phyloP scores from a whole-genome alignment of 2,113 vertebrate species.

The Zosterops borbonicus region DNA sequence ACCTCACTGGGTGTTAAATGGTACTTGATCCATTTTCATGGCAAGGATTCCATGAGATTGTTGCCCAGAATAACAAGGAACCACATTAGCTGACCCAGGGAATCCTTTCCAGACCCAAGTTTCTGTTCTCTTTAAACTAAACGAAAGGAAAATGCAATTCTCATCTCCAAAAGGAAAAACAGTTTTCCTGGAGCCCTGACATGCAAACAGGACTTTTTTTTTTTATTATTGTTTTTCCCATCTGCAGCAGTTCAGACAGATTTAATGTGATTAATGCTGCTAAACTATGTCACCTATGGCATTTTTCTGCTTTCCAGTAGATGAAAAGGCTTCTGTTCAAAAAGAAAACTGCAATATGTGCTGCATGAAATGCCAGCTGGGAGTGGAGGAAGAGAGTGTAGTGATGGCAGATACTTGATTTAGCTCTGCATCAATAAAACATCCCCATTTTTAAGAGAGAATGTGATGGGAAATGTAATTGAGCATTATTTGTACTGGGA shows the following conservation, averaged over 20 bases:
- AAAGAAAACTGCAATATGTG: conserved; percentile 63
- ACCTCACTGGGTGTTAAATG: not conserved
- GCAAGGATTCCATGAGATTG: not conserved
- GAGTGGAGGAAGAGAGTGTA: conserved; percentile 27
- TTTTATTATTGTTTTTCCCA: not conserved
- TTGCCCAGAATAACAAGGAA: not conserved
- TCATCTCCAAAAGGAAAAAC: conserved; percentile 1
- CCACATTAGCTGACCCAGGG: not conserved
- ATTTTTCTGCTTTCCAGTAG: conserved; percentile 60
- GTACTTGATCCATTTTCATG: not conserved
- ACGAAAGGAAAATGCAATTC: not conserved
- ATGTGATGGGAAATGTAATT: not conserved
- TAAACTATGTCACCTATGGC: conserved; percentile 61
- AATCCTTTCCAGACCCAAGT: not conserved
- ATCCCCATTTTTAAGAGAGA: conserved; percentile 17
- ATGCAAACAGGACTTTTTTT: not conserved
- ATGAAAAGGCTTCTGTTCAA: conserved; percentile 56
- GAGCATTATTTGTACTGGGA: not conserved
- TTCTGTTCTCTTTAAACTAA: not conserved
- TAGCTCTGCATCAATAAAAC: conserved; percentile 57
- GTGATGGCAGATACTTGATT: conserved; percentile 58
- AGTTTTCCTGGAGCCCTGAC: not conserved
- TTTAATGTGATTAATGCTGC: conserved; percentile 47
- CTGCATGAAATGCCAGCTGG: conserved; percentile 66
- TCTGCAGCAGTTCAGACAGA: conserved; percentile 41